Base-by-base conservation (phyloP, 2,113 vertebrate genomes). In the Clarias batrachus region DNA sequence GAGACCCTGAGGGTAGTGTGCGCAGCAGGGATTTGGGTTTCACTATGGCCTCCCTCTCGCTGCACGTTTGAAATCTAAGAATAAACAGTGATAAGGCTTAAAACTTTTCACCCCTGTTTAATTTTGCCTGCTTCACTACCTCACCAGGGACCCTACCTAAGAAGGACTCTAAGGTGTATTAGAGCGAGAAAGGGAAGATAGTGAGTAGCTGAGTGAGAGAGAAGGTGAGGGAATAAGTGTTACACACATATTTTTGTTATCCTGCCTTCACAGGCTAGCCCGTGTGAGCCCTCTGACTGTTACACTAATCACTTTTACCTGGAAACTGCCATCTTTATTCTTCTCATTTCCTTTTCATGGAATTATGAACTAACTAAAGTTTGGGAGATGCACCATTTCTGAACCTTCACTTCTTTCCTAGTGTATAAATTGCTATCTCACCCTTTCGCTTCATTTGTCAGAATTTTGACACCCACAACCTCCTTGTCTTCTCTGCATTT, bases 11-110 rank as follows among this genome's bases (percentile, higher is more conserved):
- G 92, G 94, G 90, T 89, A 92, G 89, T 91, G 90, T 93, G 91
- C 91, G 90, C 88, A 88, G 90, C 88, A 88, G 92, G 88, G 92
- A 90, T 94, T 93, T 91, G 87, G 92, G 92, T 91, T 87, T 91
- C 65, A 90, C 83, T 87, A 82, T 82, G 59, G 48, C 80, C 84
- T 81, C 71, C 48, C 79, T 73, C 81, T 78, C 59, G 82, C 80
- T 71, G 86, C 83, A 85, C 88, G 91, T 93, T 91, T 88, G 84
- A 90, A 93, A 93, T 92, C 88, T 90, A 91, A 90, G 91, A 93
- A 93, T 94, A 94, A 93, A 93, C 91, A 94, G 85, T 85, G 89
- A 93, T 94, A 92, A 92, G 90, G 88, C 87, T 89, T 87, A 88
- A 90, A 94, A 88, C 84, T 79, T 62, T 82, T 77, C 81, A 74